Evolutionary conservation across 2,113 vertebrate species (phyloP).

Genomic region (Galemys pyrenaicus): DNA sequence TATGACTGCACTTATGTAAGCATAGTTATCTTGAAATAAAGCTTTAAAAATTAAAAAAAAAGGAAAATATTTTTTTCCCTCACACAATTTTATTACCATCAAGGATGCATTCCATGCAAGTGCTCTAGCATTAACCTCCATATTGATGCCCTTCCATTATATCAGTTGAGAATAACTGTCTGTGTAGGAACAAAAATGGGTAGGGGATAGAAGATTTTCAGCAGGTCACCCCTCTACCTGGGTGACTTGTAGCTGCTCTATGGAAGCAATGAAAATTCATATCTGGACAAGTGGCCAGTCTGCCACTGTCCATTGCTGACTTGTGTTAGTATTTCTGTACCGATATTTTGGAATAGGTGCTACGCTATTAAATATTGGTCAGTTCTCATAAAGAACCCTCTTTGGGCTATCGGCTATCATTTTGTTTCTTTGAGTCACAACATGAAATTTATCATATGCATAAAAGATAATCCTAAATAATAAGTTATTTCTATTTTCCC

Average conservation of each 20-base stretch:
- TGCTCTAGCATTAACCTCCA: background rate
- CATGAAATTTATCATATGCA: background rate
- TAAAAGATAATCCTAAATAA: background rate
- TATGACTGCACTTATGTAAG: too few relatives aligned
- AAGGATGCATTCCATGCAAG: background rate
- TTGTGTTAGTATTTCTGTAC: background rate
- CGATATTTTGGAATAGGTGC: background rate
- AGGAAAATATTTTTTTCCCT: background rate
- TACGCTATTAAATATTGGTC: background rate
- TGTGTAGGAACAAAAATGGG: background rate
- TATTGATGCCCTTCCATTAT: background rate
- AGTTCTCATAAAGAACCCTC: background rate
- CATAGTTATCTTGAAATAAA: too few relatives aligned
- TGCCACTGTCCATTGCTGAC: background rate
- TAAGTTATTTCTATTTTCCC: background rate
- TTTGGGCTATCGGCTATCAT: background rate
- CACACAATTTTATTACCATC: background rate
- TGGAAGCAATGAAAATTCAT: background rate
- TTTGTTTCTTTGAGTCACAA: background rate
- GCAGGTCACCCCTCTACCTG: background rate
- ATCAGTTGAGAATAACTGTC: background rate
- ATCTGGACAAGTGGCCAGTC: rapidly evolving
- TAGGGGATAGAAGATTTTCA: background rate
- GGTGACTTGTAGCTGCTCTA: background rate
- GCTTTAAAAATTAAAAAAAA: too few relatives aligned